phyloP scores from a whole-genome alignment of 2,113 vertebrate species.

The Corythoichthys intestinalis region DNA sequence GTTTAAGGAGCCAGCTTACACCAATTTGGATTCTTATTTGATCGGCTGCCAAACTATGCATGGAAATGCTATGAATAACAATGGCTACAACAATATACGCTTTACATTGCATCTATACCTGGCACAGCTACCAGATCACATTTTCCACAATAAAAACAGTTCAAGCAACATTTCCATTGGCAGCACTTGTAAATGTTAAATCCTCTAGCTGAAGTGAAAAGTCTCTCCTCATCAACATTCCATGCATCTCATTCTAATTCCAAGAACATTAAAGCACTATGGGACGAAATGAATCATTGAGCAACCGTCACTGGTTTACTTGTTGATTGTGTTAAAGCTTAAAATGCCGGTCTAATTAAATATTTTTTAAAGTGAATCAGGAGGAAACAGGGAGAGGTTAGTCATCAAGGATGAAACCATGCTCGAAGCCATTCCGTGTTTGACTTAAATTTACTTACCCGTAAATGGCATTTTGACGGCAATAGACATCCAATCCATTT shows the following conservation, averaged over 20 bases:
- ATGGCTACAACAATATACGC: slow-evolving; percentile 18
- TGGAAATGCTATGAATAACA: slow-evolving; percentile 21
- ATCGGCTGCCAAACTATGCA: slow-evolving; percentile 31
- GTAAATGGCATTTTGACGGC: too few species aligned
- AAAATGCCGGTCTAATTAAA: too few species aligned
- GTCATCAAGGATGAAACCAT: not conserved
- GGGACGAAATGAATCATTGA: not conserved
- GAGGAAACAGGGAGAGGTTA: not conserved
- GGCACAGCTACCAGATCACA: slow-evolving; percentile 13
- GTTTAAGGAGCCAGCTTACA: slow-evolving; percentile 29
- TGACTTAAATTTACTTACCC: too few species aligned
- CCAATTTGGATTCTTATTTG: slow-evolving; percentile 27
- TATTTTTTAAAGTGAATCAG: too few species aligned
- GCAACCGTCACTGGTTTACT: not conserved
- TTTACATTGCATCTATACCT: slow-evolving; percentile 16
- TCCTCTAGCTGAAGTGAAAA: not conserved
- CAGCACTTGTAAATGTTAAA: not conserved
- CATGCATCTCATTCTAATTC: not conserved
- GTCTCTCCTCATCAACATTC: not conserved
- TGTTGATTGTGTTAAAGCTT: too few species aligned
- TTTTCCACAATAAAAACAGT: not conserved
- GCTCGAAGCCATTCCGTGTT: too few species aligned
- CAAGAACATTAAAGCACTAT: not conserved
- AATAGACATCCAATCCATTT: too few species aligned
- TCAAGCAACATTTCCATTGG: not conserved